Evolutionary conservation across 2,113 vertebrate species (phyloP).

Genomic region (Benitochromis conjunctus): DNA sequence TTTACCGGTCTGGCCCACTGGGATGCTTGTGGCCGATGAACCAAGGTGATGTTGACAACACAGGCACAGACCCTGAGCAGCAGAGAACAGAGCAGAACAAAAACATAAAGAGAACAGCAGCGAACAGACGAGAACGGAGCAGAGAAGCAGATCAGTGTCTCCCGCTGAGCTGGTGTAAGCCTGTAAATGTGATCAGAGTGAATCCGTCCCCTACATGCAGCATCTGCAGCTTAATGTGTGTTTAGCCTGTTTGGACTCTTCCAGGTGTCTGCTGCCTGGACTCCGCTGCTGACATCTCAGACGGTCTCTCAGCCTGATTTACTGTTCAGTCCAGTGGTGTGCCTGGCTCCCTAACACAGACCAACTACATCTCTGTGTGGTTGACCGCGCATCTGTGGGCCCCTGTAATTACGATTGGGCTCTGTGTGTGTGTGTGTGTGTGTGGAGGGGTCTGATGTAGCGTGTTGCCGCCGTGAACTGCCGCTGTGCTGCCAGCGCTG

Average conservation of each 20-base stretch:
- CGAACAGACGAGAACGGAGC: not conserved
- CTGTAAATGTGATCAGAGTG: conserved; percentile 52
- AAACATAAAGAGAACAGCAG: not conserved
- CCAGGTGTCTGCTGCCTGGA: conserved; percentile 36
- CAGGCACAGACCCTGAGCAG: not conserved
- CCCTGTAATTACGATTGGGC: conserved; percentile 33
- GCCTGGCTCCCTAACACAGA: not conserved
- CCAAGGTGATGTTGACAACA: not conserved
- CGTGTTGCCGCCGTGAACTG: not conserved
- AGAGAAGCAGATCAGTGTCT: conserved; percentile 27
- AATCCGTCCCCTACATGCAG: conserved; percentile 43
- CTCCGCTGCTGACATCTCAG: not conserved
- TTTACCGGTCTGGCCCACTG: not conserved
- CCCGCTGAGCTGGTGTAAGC: conserved; percentile 47
- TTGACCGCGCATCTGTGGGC: conserved; percentile 18
- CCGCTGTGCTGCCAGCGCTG: conserved; percentile 9
- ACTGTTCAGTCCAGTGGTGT: not conserved
- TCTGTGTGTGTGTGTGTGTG: not conserved
- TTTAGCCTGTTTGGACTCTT: conserved; percentile 49
- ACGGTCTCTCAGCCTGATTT: not conserved
- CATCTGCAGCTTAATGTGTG: conserved; percentile 53
- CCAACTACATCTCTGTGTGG: conserved; percentile 26
- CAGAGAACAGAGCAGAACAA: not conserved
- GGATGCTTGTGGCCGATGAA: not conserved
- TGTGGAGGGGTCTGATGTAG: not conserved